These are phyloP conservation scores for Sigmodon hispidus DNA, from an alignment of 2,113 vertebrate genomes.

Conservation along the genomic window DNA sequence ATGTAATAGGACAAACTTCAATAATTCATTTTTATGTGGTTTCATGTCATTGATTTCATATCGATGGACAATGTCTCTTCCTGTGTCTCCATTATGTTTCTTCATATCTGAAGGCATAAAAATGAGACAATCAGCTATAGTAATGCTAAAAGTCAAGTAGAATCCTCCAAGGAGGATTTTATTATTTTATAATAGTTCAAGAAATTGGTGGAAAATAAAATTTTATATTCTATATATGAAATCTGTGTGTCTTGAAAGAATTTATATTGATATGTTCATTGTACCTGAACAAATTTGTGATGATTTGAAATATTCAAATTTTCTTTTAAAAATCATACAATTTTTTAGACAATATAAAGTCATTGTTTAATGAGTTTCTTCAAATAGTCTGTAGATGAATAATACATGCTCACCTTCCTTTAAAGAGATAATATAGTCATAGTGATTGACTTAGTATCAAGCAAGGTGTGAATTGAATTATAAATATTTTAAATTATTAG, in stretches of 20 bases:
- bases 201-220: neutral
- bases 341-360: neutral
- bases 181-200: neutral
- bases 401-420: neutral
- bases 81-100: neutral
- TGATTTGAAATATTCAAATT: neutral
- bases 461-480: conserved; percentile 43
- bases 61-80: neutral
- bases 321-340: neutral
- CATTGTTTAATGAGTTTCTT: conserved; percentile 13
- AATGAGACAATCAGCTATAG: neutral
- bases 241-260: neutral
- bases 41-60: neutral
- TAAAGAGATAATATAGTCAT: neutral
- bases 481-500: conserved; percentile 56
- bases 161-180: neutral
- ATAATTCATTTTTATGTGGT: neutral
- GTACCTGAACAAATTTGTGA: neutral
- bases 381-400: neutral
- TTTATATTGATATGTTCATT: neutral
- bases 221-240: neutral
- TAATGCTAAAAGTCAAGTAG: conserved; percentile 33
- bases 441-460: conserved; percentile 58
- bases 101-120: conserved; percentile 1
- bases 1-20: neutral